Percentiles rank a stretch among this genome's conserved stretches.
Conservation (phyloP, 2,113 vertebrate genomes). For the Rhineura floridana region DNA sequence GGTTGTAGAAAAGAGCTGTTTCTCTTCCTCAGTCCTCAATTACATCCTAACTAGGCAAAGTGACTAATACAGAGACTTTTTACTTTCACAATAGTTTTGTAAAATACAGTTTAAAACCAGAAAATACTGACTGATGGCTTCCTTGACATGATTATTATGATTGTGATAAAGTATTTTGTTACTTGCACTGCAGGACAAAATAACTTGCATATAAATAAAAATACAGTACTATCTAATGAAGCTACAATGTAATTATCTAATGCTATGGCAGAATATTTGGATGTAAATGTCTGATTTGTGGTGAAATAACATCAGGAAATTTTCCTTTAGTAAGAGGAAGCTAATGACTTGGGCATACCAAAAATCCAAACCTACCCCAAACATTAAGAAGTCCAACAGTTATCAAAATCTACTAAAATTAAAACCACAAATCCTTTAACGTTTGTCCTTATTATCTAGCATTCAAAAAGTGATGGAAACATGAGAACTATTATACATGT, state of each 20-base stretch:
- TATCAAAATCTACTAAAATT: too few relatives aligned
- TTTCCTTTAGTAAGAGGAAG: slow-evolving; percentile 4
- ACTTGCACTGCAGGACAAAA: neutral
- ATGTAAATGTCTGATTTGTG: neutral
- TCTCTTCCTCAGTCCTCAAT: neutral
- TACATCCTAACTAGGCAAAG: neutral
- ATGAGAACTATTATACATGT: too few relatives aligned
- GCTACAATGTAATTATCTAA: neutral
- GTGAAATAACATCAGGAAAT: slow-evolving; percentile 26
- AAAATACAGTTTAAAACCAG: neutral
- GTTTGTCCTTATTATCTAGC: too few relatives aligned
- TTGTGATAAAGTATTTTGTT: neutral
- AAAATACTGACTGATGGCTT: neutral
- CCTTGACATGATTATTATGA: neutral
- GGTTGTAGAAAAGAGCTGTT: neutral
- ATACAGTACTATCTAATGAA: neutral
- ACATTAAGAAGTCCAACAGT: too few relatives aligned
- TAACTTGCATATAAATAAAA: neutral
- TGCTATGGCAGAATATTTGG: neutral
- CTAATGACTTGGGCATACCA: too few relatives aligned
- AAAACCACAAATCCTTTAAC: too few relatives aligned
- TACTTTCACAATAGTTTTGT: neutral
- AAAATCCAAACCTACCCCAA: too few relatives aligned
- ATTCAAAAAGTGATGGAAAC: neutral
- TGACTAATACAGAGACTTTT: neutral